Base-by-base conservation (phyloP, 92 coral and sea anemone genomes). In the Virgularia gustaviana region DNA sequence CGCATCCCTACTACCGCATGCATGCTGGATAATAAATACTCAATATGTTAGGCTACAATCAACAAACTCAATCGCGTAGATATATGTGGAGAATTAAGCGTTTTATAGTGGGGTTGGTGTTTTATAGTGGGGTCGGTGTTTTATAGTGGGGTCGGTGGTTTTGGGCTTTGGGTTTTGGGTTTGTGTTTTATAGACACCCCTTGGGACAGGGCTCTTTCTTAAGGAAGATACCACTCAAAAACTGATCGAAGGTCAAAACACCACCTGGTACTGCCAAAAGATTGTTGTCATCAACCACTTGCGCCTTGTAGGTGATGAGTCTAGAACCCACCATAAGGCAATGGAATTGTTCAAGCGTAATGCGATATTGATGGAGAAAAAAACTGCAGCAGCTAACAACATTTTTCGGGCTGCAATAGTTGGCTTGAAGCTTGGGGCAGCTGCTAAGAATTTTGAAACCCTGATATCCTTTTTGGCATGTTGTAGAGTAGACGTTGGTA, bases 391-490 rank as follows among this genome's bases (percentile, higher is more conserved):
- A 71, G 42, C 66, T 34, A 71, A 19, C 42, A 20, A 49, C 54
- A 71, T 47, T 58, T 71, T 71, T 71, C 63, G 77, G n/a, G 77
- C 77, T 5, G 77, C 61, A 30, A 49, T 71, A 43, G 45, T 58
- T n/a, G 77, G 54, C 67, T 49, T 24, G 66, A 71, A 71, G 67
- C 77, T 71, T 71, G 70, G 39, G 5, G 65, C 39, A 13, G 66
- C 78, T 55, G 78, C 78, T 62, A 55, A 33, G 25, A 38, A 35
- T 72, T 56, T 31, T 57, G 68, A 72, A 67, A 72, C 79, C 18
- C 6, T 62, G 45, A 73, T 73, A 19, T 73, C 79, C 53, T 73
- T 73, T 60, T 63, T 73, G 43, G 68, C 79, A 23, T 73, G 79
- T 27, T 57, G 79, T 58, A 39, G 37, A n/a, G 79, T 73, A 33